These are phyloP conservation scores for Numenius phaeopus DNA, from an alignment of 2,797 vertebrate genomes.

Conservation along the genomic window DNA sequence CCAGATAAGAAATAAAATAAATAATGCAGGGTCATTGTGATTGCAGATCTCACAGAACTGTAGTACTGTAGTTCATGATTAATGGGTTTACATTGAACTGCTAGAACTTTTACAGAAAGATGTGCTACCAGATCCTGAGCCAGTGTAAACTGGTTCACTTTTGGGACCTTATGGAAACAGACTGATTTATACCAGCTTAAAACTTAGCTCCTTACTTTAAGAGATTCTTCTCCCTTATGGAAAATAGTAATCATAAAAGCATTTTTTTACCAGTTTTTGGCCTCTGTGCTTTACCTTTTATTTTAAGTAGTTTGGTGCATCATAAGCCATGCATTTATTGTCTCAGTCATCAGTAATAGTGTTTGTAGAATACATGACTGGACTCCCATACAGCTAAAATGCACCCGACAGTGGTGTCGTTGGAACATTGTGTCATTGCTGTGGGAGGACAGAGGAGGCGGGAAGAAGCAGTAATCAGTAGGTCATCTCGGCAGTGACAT, in stretches of 20 bases:
- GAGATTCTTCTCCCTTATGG: background rate
- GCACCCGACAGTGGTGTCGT: accelerated
- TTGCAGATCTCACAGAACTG: background rate
- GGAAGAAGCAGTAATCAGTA: background rate
- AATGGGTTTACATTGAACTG: constrained; percentile 22
- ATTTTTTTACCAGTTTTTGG: background rate
- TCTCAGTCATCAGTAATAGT: background rate
- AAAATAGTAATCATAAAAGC: background rate
- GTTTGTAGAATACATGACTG: background rate
- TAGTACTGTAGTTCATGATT: constrained; percentile 5
- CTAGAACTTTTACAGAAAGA: background rate
- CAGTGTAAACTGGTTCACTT: background rate
- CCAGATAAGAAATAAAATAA: constrained; percentile 54
- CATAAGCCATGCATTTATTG: background rate
- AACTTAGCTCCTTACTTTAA: background rate
- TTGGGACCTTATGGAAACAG: background rate
- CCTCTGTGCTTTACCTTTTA: background rate
- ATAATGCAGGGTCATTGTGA: background rate
- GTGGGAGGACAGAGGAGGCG: background rate
- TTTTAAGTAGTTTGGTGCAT: background rate
- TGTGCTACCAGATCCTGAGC: background rate
- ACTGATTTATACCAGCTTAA: background rate
- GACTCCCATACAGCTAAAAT: background rate
- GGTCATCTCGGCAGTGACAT: background rate
- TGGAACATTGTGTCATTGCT: background rate